Evolutionary conservation across 2,797 vertebrate genomes (phyloP).

Genomic region (Pangasius mekongensis): DNA sequence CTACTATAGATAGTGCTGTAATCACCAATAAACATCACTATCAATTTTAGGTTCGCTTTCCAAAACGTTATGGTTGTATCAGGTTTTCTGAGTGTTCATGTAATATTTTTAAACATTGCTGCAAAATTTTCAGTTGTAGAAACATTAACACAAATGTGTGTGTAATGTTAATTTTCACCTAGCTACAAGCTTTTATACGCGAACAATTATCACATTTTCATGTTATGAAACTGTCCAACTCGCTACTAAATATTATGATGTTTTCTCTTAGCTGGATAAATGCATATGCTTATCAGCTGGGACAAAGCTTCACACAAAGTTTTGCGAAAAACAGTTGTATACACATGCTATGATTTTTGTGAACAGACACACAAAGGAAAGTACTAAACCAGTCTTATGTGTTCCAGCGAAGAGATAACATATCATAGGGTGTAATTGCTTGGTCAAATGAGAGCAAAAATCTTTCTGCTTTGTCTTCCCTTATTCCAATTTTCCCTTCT

Average conservation of each 20-base stretch:
- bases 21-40: neutral
- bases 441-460: constrained; percentile 27
- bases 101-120: neutral
- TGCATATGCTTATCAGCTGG: neutral
- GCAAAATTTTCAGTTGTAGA: neutral
- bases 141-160: neutral
- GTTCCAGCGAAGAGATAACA: neutral
- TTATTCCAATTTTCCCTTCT: constrained; percentile 35
- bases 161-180: neutral
- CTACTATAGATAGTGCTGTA: neutral
- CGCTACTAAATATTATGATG: neutral
- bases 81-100: neutral
- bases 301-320: neutral
- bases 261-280: neutral
- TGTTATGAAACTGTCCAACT: neutral
- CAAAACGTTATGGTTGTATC: neutral
- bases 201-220: constrained; percentile 3
- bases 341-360: neutral
- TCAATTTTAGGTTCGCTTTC: neutral
- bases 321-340: neutral
- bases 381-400: constrained; percentile 1
- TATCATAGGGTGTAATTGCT: constrained; percentile 11
- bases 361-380: constrained; percentile 9
- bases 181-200: neutral
- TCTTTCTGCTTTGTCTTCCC: constrained; percentile 30